Evolutionary conservation across 1,140 invertebrate species (phyloP).

Genomic region (Harlomillsia oculata): DNA sequence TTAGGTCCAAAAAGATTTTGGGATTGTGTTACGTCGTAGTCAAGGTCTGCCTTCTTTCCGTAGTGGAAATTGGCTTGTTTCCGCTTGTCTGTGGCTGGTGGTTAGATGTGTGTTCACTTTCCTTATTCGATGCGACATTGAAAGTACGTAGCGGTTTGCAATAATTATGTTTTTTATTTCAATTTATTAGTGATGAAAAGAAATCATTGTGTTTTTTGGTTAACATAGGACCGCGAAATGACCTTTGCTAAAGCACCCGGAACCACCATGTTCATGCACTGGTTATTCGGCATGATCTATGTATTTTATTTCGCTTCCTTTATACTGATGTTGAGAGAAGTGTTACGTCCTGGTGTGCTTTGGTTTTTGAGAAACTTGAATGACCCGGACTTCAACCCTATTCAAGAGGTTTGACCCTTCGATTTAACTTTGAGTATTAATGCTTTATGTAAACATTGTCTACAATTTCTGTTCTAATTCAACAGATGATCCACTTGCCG

Average conservation of each 20-base stretch:
- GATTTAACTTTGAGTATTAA: slow-evolving; percentile 1
- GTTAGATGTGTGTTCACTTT: slow-evolving; percentile 94
- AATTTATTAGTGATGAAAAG: neutral
- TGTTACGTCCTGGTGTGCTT: slow-evolving; percentile 85
- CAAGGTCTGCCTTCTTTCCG: slow-evolving; percentile 80
- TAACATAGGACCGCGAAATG: slow-evolving; percentile 54
- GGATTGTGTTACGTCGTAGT: slow-evolving; percentile 95
- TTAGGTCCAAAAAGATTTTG: slow-evolving; percentile 70
- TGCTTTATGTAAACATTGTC: slow-evolving; percentile 2
- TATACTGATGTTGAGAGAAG: slow-evolving; percentile 82
- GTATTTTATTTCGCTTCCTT: slow-evolving; percentile 99
- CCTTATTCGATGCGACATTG: slow-evolving; percentile 85
- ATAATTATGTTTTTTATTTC: neutral
- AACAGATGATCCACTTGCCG: slow-evolving; percentile 92
- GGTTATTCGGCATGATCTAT: slow-evolving; percentile 98
- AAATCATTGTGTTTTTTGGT: no score
- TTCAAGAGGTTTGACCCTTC: slow-evolving; percentile 60
- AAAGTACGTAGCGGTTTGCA: slow-evolving; percentile 50
- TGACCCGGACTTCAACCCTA: slow-evolving; percentile 98
- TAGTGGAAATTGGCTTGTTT: slow-evolving; percentile 92
- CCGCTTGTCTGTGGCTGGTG: slow-evolving; percentile 97
- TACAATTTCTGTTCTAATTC: neutral
- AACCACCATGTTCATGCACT: slow-evolving; percentile 96
- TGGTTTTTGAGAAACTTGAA: slow-evolving; percentile 97
- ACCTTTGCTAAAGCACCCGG: slow-evolving; percentile 82